Base-by-base conservation (phyloP, 2,113 vertebrate species). In the Hippocampus mohnikei region DNA sequence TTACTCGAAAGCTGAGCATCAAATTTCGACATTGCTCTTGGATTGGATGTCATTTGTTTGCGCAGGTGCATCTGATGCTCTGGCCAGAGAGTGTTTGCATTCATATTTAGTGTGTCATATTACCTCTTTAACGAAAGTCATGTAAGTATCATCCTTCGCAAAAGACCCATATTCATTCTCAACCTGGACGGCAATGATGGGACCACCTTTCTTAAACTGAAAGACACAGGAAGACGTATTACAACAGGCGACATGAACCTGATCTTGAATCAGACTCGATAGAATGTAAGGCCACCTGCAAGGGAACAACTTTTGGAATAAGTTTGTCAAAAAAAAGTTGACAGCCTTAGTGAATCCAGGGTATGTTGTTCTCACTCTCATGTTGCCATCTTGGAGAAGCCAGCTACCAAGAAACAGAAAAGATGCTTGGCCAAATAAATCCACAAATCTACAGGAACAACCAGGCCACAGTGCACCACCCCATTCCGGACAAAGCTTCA, bases 91-190 rank as follows among this genome's bases (percentile, higher is more conserved):
- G 21, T 64, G 40, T 64, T 5, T 10, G 9, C 1, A 40, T 40
- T 40, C 1, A 23, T 27, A 62, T 41, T 62, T 62, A 21, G 20
- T 11, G 20, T 18, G 23, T 44, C 20, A 66, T 12, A 15, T 76
- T 91, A 98, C 97, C 91, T 88, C 94, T 91, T 94, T 97, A 61
- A 98, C 75, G 44, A 95, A 96, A 55, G 81, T 55, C 94, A 98
- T 94, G 81, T 98, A 98, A 62, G 87, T 75, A 0, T 89, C 84
- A 82, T 98, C 97, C 85, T 87, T 93, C 69, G 92, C 91, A 23
- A 94, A 95, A 37, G 96, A 95, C 9, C 96, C 96, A 0, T 98
- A 98, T 41, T 95, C 94, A 7, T 96, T 96, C 81, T 98, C 96
- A 71, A 98, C 92, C 66, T 98, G 97, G 69, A 98, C 89, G 0